These are phyloP conservation scores for Diarsia mendica DNA, from an alignment of 2,888 invertebrate genomes.

Conservation along the genomic window DNA sequence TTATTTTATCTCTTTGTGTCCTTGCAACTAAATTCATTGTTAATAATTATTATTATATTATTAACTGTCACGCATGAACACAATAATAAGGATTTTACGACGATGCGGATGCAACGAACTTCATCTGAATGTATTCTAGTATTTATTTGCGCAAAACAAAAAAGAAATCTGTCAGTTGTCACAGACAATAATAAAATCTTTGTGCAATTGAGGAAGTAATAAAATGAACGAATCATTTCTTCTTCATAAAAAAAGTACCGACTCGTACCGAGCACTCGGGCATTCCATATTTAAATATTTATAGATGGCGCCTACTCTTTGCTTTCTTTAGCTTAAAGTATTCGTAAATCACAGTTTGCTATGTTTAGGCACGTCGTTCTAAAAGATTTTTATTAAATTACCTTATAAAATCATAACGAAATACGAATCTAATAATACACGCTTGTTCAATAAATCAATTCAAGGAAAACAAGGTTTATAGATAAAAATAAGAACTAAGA, in stretches of 20 bases:
- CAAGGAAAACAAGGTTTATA: conserved; percentile 20
- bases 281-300: conserved; percentile 39
- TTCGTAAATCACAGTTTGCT: conserved; percentile 38
- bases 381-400: conserved; percentile 25
- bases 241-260: conserved; percentile 5
- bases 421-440: conserved; percentile 19
- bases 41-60: too few relatives aligned
- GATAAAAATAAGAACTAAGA: conserved; percentile 23
- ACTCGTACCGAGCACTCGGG: not conserved
- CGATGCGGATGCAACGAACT: conserved; percentile 32
- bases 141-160: conserved; percentile 3
- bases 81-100: conserved; percentile 34
- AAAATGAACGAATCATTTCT: conserved; percentile 44
- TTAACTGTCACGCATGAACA: conserved; percentile 26
- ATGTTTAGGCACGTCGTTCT: conserved; percentile 24
- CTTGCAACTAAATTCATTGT: conserved; percentile 33
- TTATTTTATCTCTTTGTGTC: not conserved
- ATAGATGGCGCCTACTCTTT: conserved; percentile 36
- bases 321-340: conserved; percentile 37
- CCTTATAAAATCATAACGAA: not conserved
- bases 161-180: conserved; percentile 8
- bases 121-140: conserved; percentile 19
- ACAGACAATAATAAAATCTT: conserved; percentile 16
- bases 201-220: conserved; percentile 36
- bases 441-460: conserved; percentile 24